Percentiles rank a stretch among this genome's conserved stretches.
phyloP scores from a whole-genome alignment of 1,140 invertebrate species.

The Marisa cornuarietis region DNA sequence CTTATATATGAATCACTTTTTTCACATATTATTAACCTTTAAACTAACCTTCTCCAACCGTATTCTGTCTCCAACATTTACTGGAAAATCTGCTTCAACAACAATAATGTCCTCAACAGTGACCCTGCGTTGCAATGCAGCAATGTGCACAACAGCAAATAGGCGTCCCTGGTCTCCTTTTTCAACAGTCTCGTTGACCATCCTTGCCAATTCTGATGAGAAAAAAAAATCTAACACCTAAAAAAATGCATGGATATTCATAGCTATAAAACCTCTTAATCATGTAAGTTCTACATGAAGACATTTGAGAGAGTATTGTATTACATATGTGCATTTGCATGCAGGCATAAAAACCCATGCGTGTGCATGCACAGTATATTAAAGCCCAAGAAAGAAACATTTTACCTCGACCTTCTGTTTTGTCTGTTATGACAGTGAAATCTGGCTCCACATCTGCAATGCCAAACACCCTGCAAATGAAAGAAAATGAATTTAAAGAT shows the following conservation, averaged over 20 bases:
- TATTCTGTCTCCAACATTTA: constrained; percentile 83
- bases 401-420: constrained; percentile 4
- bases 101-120: constrained; percentile 87
- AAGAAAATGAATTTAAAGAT: background rate
- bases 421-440: background rate
- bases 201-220: constrained; percentile 10
- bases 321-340: too few relatives aligned
- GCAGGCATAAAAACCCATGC: too few relatives aligned
- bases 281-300: too few relatives aligned
- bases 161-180: constrained; percentile 71
- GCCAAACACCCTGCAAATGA: background rate
- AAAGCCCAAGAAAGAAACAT: too few relatives aligned
- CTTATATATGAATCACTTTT: too few relatives aligned
- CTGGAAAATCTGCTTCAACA: constrained; percentile 85
- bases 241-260: too few relatives aligned
- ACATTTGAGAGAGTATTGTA: too few relatives aligned
- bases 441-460: constrained; percentile 6
- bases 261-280: too few relatives aligned
- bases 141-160: constrained; percentile 86
- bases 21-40: too few relatives aligned
- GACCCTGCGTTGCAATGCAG: constrained; percentile 87
- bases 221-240: too few relatives aligned
- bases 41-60: constrained; percentile 82
- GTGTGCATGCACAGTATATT: too few relatives aligned
- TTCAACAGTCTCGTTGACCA: constrained; percentile 30